Percentiles rank a stretch among this genome's conserved stretches.
phyloP scores from a whole-genome alignment of 2,797 vertebrate genomes.

The Sebastiscus tertius region DNA sequence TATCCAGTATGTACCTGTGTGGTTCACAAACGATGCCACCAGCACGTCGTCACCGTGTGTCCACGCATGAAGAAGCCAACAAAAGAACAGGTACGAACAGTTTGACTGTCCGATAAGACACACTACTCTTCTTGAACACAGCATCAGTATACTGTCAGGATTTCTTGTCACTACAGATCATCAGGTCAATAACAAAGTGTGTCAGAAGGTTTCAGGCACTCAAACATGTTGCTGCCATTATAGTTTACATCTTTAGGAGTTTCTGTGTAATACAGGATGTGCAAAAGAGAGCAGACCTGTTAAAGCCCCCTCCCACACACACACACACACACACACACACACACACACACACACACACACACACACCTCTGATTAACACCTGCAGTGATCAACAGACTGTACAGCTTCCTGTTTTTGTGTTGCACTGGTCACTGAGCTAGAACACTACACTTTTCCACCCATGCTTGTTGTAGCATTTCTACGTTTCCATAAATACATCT shows the following conservation, averaged over 20 bases:
- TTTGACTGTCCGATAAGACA: neutral
- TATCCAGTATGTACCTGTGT: slow-evolving; percentile 94
- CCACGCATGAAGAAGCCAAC: slow-evolving; percentile 91
- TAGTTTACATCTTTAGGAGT: neutral
- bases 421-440: slow-evolving; percentile 42
- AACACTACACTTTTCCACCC: slow-evolving; percentile 35
- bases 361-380: slow-evolving; percentile 34
- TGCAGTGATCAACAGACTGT: slow-evolving; percentile 42
- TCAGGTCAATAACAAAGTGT: neutral
- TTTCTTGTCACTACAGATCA: neutral
- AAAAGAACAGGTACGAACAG: slow-evolving; percentile 84
- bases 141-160: neutral
- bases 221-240: neutral
- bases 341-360: slow-evolving; percentile 10
- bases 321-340: slow-evolving; percentile 1
- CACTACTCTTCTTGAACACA: neutral
- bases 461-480: neutral
- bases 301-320: neutral
- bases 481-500: neutral
- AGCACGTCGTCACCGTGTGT: slow-evolving; percentile 93
- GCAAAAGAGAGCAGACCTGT: neutral
- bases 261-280: slow-evolving; percentile 9
- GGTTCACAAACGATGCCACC: slow-evolving; percentile 97
- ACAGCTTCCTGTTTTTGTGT: slow-evolving; percentile 64
- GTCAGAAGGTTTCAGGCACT: neutral